These are phyloP conservation scores for Xanthorhoe spadicearia DNA, from an alignment of 2,888 invertebrate genomes.

Conservation along the genomic window DNA sequence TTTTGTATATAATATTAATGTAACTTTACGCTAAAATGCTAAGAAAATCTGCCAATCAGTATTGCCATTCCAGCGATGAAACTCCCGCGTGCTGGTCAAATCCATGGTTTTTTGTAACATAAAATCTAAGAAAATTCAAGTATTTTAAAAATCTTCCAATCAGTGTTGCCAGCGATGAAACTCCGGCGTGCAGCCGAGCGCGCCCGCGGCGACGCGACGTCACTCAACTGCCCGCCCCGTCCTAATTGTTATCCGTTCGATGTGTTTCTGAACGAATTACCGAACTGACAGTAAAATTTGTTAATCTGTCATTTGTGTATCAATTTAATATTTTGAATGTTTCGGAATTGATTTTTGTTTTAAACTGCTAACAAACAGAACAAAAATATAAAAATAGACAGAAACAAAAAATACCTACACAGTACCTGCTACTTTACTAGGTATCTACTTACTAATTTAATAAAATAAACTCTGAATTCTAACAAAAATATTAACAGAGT, in stretches of 20 bases:
- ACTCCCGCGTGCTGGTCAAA: slow-evolving; percentile 18
- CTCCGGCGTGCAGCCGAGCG: slow-evolving; percentile 18
- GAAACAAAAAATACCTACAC: too few species aligned
- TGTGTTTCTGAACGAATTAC: slow-evolving; percentile 17
- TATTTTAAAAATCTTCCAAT: not conserved
- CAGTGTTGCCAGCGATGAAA: slow-evolving; percentile 20
- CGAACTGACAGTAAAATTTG: not conserved
- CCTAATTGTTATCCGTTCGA: slow-evolving; percentile 8
- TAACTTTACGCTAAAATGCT: too few species aligned
- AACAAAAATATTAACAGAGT: too few species aligned
- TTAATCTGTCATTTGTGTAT: not conserved
- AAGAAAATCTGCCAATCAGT: not conserved
- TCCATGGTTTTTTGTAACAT: not conserved
- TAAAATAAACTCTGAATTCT: too few species aligned
- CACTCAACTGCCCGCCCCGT: slow-evolving; percentile 12
- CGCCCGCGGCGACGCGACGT: slow-evolving; percentile 17
- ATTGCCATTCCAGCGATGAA: slow-evolving; percentile 19
- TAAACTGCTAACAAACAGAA: too few species aligned
- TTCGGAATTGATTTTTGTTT: too few species aligned
- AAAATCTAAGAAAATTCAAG: not conserved
- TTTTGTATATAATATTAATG: too few species aligned
- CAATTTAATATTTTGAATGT: not conserved
- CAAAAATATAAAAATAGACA: too few species aligned
- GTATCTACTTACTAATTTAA: too few species aligned
- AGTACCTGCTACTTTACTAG: too few species aligned